Evolutionary conservation across 2,113 vertebrate genomes (phyloP), one percentile per base, ranked within the genome.

Genomic region (Tetraodon nigroviridis): DNA sequence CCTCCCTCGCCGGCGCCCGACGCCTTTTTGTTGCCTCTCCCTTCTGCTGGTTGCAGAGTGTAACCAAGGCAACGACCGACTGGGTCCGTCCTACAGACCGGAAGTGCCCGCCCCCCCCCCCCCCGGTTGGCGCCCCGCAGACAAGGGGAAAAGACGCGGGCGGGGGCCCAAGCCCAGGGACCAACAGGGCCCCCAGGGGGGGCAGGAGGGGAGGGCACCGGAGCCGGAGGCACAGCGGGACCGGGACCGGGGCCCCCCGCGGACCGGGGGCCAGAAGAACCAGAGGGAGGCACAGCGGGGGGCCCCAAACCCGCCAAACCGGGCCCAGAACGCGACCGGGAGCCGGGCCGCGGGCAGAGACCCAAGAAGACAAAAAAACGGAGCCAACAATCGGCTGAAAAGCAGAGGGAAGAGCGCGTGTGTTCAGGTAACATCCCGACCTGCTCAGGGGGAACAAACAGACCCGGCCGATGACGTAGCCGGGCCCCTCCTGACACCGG

Each of bases 381-480:
- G 5, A 1, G n/a, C 4, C 48, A 50, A 8, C 7, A 51, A 49
- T 19, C 16, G 16, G n/a, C 2, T 47, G 14, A 47, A 47, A 20
- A 10, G n/a, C 16, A 10, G n/a, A 48, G 46, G 8, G n/a, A 19
- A 48, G 1, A n/a, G 17, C 3, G n/a, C 11, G 7, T 17, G 4
- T 18, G 46, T 48, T 48, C 55, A 6, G 7, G 58, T 71, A 63
- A 24, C 55, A 69, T 73, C 71, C 37, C 51, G 47, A 81, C 81
- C 80, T 82, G 79, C 50, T 18, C 84, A 87, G 85, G 85, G 88
- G 41, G 27, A 51, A n/a, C 2, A 27, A 27, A 3, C 5, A 27
- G 7, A 27, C 24, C 24, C 24, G 22, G 56, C 12, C 41, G 13
- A 53, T 89, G 86, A 88, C 84, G 87, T 86, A 59, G 61, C 5